Evolutionary conservation across 2,113 vertebrate species (phyloP), one percentile per base, ranked within the genome.

Genomic region (Polypterus senegalus): DNA sequence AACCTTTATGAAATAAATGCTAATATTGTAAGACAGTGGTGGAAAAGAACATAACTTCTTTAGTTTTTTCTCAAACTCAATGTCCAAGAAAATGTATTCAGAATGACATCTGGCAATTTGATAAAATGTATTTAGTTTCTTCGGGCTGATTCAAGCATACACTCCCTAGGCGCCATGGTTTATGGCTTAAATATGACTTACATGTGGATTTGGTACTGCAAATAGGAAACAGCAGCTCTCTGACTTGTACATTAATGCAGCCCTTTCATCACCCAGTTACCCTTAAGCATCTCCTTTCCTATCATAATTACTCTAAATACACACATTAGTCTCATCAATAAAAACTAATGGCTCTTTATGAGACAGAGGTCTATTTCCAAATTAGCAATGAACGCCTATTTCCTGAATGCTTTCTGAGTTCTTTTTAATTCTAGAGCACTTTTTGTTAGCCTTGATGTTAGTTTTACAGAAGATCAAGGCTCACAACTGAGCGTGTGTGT

Each of bases 271-370:
- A 89, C 89, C 80, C 76, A 79, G 83, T 86, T 89, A 83, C 88
- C 91, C 88, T 84, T 88, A 89, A 93, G 91, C 91, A 80, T 77
- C 79, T 88, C 86, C 85, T 89, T 86, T 87, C 86, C 79, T 85
- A 87, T 89, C 89, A 83, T 92, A 94, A 92, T 91, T 84, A 82
- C 86, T 76, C 78, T 93, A 91, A 93, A 93, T 90, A 91, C 84
- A 91, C 91, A 91, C 90, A 92, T 92, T 92, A 91, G 86, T 82
- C 84, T 86, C 85, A 89, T 92, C 81, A 88, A 88, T 91, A 90
- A 92, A 90, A 88, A 77, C 80, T 86, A 93, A 89, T 89, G 81
- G 80, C 84, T 90, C 84, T 86, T 89, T 89, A 87, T 76, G 77
- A 86, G 79, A 83, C 82, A 79, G 81, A 74, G 64, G 72, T 71